phyloP scores from a whole-genome alignment of 2,888 invertebrate species.

The Ethmia dodecea region DNA sequence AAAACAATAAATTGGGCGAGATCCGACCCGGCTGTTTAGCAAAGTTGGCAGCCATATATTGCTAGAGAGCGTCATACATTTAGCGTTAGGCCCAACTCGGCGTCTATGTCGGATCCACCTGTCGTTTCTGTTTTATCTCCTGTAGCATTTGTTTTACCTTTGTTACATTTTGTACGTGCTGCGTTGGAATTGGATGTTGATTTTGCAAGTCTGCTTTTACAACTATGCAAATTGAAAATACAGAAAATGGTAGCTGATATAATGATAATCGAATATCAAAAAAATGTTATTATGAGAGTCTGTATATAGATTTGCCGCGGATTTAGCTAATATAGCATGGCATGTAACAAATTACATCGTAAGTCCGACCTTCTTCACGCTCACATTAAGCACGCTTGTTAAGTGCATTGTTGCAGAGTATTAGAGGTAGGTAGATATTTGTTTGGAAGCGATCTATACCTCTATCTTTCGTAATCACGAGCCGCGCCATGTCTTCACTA shows the following conservation, averaged over 20 bases:
- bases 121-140: slow-evolving; percentile 30
- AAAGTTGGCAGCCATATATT: slow-evolving; percentile 39
- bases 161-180: not conserved
- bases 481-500: no score
- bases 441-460: no score
- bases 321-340: not conserved
- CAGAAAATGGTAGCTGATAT: no score
- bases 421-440: no score
- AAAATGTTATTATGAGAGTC: no score
- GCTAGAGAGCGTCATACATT: slow-evolving; percentile 34
- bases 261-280: no score
- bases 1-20: slow-evolving; percentile 41
- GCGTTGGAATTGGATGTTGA: not conserved
- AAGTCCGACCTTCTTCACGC: slow-evolving; percentile 16
- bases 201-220: not conserved
- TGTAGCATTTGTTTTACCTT: slow-evolving; percentile 19
- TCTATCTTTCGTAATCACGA: no score
- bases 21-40: slow-evolving; percentile 37
- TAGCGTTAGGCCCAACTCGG: slow-evolving; percentile 24
- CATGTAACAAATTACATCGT: slow-evolving; percentile 6
- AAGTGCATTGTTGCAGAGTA: slow-evolving; percentile 5
- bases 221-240: no score
- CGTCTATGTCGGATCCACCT: slow-evolving; percentile 35
- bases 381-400: slow-evolving; percentile 27
- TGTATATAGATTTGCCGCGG: no score